Evolutionary conservation across 2,113 vertebrate species (phyloP).

Genomic region (Mohoua ochrocephala): DNA sequence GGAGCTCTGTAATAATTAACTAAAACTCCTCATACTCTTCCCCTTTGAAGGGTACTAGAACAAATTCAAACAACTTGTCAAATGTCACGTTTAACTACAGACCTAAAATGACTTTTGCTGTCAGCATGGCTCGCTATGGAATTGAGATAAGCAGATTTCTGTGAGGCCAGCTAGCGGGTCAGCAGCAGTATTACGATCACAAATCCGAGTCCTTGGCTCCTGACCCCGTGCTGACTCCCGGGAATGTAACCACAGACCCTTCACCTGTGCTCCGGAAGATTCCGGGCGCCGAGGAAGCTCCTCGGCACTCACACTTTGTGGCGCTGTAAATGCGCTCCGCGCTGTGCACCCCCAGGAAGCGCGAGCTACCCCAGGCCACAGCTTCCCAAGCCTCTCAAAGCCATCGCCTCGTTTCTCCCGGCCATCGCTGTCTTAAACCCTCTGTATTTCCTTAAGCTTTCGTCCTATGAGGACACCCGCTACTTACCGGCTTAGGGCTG

Average conservation of each 20-base stretch:
- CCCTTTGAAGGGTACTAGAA: neutral
- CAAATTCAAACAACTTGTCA: neutral
- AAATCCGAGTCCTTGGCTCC: neutral
- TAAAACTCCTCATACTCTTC: neutral
- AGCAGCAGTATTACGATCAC: neutral
- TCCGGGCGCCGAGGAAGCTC: fast-evolving
- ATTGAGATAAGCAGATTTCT: neutral
- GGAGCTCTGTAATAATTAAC: neutral
- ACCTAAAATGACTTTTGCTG: neutral
- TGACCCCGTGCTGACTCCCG: neutral
- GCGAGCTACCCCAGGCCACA: neutral
- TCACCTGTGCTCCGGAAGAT: neutral
- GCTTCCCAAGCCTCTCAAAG: neutral
- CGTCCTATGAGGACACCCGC: neutral
- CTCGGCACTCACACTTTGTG: fast-evolving
- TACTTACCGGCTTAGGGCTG: neutral
- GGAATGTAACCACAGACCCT: neutral
- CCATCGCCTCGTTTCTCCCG: neutral
- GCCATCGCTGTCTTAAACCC: neutral
- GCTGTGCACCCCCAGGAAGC: fast-evolving
- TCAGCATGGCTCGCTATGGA: neutral
- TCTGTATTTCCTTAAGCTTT: neutral
- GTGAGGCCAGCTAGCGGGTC: neutral
- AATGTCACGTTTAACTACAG: neutral
- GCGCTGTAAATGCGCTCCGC: fast-evolving